phyloP scores from a whole-genome alignment of 23 tunicate genomes.

The Halocynthia aurantium region DNA sequence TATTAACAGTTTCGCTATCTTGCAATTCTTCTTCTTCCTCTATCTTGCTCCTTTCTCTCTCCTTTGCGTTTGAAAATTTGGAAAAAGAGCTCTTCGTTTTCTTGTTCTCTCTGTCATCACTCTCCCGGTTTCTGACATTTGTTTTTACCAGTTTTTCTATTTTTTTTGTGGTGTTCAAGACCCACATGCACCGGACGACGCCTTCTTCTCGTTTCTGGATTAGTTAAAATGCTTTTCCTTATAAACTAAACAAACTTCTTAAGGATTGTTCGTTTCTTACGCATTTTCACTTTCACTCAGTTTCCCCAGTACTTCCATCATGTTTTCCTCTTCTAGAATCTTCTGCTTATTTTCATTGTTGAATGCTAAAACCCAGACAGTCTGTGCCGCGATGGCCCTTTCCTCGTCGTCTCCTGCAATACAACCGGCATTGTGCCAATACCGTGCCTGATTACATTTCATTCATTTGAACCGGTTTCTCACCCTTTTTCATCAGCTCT shows the following conservation, averaged over 20 bases:
- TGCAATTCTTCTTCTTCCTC: background rate
- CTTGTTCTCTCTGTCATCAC: background rate
- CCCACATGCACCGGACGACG: conserved; percentile 73
- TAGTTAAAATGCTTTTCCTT: background rate
- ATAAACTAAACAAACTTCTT: background rate
- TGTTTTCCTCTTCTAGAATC: conserved; percentile 1
- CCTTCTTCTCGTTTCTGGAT: conserved; percentile 24
- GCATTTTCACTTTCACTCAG: background rate
- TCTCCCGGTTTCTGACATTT: conserved; percentile 3
- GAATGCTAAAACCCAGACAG: conserved; percentile 67
- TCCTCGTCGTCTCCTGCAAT: conserved; percentile 39
- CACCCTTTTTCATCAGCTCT: conserved; percentile 36
- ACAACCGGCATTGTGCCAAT: background rate
- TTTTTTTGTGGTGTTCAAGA: conserved; percentile 15
- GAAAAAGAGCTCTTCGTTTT: background rate
- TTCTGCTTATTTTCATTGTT: conserved; percentile 22
- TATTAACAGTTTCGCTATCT: too few relatives aligned
- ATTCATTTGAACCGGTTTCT: background rate
- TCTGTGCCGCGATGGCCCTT: conserved; percentile 29
- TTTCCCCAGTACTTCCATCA: background rate
- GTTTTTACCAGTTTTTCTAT: background rate
- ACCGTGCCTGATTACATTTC: background rate
- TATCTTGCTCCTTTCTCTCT: background rate
- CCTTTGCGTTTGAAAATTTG: too few relatives aligned
- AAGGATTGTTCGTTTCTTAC: too few relatives aligned